These are phyloP conservation scores for Syngnathus floridae DNA, from an alignment of 2,113 vertebrate genomes.

Conservation along the genomic window DNA sequence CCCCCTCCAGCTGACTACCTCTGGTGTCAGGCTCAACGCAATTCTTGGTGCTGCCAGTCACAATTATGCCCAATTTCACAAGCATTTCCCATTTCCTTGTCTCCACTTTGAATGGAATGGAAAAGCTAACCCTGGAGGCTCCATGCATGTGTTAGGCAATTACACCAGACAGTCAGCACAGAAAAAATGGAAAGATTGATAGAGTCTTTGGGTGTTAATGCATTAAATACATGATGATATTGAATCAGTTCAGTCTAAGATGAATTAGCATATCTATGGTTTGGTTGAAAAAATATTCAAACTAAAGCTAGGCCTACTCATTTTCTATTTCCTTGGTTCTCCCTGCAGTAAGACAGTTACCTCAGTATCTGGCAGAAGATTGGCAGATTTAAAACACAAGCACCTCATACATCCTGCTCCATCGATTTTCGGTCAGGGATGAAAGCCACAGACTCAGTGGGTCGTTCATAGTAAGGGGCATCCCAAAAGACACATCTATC, in stretches of 20 bases:
- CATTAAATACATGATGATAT: background rate
- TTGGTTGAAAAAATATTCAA: slow-evolving; percentile 4
- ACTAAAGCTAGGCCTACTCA: background rate
- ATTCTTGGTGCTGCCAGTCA: slow-evolving; percentile 53
- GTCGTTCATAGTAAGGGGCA: slow-evolving; percentile 60
- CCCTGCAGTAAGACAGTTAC: slow-evolving; percentile 47
- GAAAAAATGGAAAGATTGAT: slow-evolving; percentile 45
- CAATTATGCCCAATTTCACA: slow-evolving; percentile 60
- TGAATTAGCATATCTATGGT: background rate
- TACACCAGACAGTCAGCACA: slow-evolving; percentile 52
- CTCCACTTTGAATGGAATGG: slow-evolving; percentile 57
- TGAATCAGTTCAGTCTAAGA: background rate
- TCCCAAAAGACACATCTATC: slow-evolving; percentile 72
- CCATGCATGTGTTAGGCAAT: slow-evolving; percentile 56
- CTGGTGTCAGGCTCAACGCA: slow-evolving; percentile 44
- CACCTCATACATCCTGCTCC: slow-evolving; percentile 58
- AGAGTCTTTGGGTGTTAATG: slow-evolving; percentile 20
- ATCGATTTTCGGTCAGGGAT: slow-evolving; percentile 67
- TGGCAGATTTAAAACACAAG: slow-evolving; percentile 52
- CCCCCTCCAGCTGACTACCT: slow-evolving; percentile 40
- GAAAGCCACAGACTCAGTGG: slow-evolving; percentile 67
- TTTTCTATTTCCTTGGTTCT: slow-evolving; percentile 26
- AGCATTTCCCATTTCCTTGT: slow-evolving; percentile 63
- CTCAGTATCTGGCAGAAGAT: slow-evolving; percentile 51
- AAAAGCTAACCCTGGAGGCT: slow-evolving; percentile 56